Conservation (phyloP, 2,888 invertebrate species). For the Luperina nickerlii region DNA sequence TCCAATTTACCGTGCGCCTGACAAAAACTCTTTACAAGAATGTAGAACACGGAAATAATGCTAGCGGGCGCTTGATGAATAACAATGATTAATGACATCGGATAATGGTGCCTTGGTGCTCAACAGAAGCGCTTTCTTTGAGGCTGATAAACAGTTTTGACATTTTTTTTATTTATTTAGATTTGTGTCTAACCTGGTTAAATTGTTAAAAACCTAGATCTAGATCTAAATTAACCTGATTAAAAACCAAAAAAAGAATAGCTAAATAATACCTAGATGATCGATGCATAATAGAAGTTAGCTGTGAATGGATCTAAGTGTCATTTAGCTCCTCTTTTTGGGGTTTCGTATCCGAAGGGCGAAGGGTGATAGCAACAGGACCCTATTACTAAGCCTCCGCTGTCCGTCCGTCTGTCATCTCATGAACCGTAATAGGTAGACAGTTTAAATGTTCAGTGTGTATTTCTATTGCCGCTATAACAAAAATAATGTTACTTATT, state of each 20-base stretch:
- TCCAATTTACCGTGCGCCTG: slow-evolving; percentile 32
- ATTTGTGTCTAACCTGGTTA: too few species aligned
- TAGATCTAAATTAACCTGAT: neutral
- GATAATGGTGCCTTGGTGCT: slow-evolving; percentile 55
- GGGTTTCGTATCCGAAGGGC: too few species aligned
- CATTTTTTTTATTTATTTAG: too few species aligned
- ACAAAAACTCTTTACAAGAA: slow-evolving; percentile 62
- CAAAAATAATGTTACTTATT: too few species aligned
- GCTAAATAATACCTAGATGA: neutral
- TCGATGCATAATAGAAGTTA: too few species aligned
- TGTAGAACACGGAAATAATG: slow-evolving; percentile 66
- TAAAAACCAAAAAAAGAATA: neutral
- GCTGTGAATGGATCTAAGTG: too few species aligned
- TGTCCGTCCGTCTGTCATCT: too few species aligned
- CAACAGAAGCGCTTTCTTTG: slow-evolving; percentile 44
- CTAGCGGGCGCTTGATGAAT: slow-evolving; percentile 66
- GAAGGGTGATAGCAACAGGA: too few species aligned
- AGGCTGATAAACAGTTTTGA: slow-evolving; percentile 62
- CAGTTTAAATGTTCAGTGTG: too few species aligned
- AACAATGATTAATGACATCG: slow-evolving; percentile 73
- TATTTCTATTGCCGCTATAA: too few species aligned
- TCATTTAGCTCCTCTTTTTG: neutral
- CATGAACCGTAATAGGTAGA: too few species aligned
- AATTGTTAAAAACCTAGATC: neutral
- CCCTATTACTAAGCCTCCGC: too few species aligned